Percentiles rank a stretch among this genome's conserved stretches.
These are phyloP conservation scores for Tolmerus cingulatus DNA, from an alignment of 2,888 invertebrate genomes.

Conservation along the genomic window DNA sequence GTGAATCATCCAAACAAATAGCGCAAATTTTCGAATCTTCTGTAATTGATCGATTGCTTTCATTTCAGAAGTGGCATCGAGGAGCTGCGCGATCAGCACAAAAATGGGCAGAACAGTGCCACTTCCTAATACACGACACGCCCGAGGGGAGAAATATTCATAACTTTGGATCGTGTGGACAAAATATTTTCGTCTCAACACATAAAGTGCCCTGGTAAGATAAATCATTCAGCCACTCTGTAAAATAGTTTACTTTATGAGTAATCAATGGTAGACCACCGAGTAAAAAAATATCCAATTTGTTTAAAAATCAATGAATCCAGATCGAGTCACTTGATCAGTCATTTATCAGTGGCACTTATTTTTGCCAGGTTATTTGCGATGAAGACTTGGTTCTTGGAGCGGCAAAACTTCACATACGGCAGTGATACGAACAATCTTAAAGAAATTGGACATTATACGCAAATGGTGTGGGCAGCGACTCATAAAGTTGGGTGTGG, in stretches of 20 bases:
- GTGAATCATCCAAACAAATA: background rate
- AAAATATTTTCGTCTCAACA: constrained; percentile 83
- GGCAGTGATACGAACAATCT: constrained; percentile 70
- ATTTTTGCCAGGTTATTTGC: constrained; percentile 75
- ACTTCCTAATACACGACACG: constrained; percentile 75
- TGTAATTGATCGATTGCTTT: constrained; percentile 22
- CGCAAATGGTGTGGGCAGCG: constrained; percentile 84
- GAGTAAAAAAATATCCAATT: background rate
- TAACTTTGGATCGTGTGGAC: constrained; percentile 77
- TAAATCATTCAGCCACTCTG: constrained; percentile 48
- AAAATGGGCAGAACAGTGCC: constrained; percentile 76
- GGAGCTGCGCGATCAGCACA: constrained; percentile 77
- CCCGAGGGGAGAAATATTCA: constrained; percentile 68
- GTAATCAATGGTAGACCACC: background rate
- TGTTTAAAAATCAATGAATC: background rate
- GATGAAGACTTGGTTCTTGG: constrained; percentile 79
- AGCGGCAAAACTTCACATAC: constrained; percentile 77
- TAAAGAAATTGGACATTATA: constrained; percentile 77
- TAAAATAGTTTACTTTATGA: background rate
- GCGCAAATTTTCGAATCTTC: background rate
- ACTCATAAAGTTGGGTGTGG: constrained; percentile 82
- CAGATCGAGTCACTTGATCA: background rate
- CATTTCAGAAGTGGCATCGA: constrained; percentile 74
- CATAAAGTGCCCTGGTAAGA: constrained; percentile 80
- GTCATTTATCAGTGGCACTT: background rate